phyloP scores from a whole-genome alignment of 2,888 invertebrate genomes.

The Polymixis flavicincta region DNA sequence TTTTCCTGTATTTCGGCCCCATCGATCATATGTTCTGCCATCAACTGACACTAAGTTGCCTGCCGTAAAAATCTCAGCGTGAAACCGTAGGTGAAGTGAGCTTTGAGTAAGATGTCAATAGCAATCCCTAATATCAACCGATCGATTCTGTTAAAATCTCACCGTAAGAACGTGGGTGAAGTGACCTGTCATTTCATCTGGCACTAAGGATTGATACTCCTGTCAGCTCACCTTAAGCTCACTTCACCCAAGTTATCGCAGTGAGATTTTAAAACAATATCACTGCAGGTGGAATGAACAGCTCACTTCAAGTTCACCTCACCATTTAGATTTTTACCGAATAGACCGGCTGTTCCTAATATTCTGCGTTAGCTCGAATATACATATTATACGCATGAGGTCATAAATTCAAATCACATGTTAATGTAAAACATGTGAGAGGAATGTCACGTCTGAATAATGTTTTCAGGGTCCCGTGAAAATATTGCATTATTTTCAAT shows the following conservation, averaged over 20 bases:
- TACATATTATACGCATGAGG: slow-evolving; percentile 11
- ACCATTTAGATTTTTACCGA: background rate
- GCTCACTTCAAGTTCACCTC: background rate
- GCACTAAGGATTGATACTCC: no score
- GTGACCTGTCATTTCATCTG: no score
- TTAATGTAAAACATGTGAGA: slow-evolving; percentile 40
- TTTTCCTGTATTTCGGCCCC: no score
- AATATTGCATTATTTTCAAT: background rate
- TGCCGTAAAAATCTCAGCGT: background rate
- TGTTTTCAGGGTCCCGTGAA: slow-evolving; percentile 21
- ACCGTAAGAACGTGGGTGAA: no score
- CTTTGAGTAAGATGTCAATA: background rate
- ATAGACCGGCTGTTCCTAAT: background rate
- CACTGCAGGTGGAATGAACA: no score
- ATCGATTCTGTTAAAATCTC: no score
- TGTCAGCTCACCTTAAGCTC: no score
- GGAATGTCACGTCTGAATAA: slow-evolving; percentile 39
- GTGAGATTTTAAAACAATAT: no score
- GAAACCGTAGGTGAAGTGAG: background rate
- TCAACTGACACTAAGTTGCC: background rate
- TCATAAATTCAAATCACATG: slow-evolving; percentile 61
- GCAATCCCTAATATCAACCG: background rate
- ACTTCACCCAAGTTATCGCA: no score
- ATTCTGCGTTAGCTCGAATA: background rate
- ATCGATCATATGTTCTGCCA: no score